phyloP scores from a whole-genome alignment of 2,888 invertebrate species.

The Drosophila anceps region DNA sequence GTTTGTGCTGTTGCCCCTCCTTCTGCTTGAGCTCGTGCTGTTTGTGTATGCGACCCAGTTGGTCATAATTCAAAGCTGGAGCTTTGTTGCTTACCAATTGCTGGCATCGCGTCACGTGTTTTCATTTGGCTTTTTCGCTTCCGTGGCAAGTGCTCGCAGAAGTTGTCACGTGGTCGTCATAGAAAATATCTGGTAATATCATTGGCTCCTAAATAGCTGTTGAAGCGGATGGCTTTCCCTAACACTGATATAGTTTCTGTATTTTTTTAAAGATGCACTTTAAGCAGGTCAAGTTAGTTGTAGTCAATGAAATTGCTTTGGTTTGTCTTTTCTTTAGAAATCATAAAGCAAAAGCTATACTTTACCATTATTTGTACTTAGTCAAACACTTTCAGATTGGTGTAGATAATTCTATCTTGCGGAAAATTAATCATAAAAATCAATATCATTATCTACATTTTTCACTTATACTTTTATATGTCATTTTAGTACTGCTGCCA shows the following conservation, averaged over 20 bases:
- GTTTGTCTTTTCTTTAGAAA: neutral
- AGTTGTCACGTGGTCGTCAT: constrained; percentile 70
- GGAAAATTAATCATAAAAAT: too few species aligned
- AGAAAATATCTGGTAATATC: constrained; percentile 66
- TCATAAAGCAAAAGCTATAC: too few species aligned
- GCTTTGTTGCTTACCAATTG: constrained; percentile 79
- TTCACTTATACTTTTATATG: too few species aligned
- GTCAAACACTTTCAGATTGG: too few species aligned
- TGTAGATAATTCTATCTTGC: too few species aligned
- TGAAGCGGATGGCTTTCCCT: constrained; percentile 9
- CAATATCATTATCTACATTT: too few species aligned
- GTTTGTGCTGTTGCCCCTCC: constrained; percentile 24
- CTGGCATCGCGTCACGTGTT: constrained; percentile 70
- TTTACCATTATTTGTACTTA: too few species aligned
- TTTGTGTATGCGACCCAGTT: constrained; percentile 58
- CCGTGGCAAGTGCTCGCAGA: constrained; percentile 48
- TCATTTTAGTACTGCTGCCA: too few species aligned
- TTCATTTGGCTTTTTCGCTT: constrained; percentile 67
- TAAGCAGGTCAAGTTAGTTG: constrained; percentile 8
- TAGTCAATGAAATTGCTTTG: neutral
- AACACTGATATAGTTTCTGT: constrained; percentile 30
- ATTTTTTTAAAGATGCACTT: neutral
- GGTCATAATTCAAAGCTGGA: constrained; percentile 73
- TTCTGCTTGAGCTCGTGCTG: constrained; percentile 15
- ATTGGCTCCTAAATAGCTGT: constrained; percentile 61